Percentiles rank a stretch among this genome's conserved stretches.
Conservation (phyloP, 2,113 vertebrate genomes). For the Capreolus pygargus region DNA sequence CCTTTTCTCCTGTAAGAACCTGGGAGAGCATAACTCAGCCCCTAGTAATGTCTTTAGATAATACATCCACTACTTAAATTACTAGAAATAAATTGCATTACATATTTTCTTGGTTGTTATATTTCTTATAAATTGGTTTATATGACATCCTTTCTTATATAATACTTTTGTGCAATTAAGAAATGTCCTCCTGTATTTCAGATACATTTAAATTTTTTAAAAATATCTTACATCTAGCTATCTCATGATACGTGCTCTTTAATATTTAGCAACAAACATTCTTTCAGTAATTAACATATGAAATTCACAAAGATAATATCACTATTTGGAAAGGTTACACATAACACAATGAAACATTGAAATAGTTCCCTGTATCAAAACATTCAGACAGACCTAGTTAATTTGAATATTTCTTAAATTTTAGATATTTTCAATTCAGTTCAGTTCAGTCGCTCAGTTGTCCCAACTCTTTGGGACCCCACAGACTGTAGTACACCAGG, state of each 20-base stretch:
- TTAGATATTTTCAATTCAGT: not conserved
- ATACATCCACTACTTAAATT: not conserved
- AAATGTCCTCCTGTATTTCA: not conserved
- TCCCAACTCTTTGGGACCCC: not conserved
- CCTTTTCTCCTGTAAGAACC: not conserved
- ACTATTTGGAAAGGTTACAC: not conserved
- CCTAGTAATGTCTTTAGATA: not conserved
- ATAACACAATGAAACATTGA: not conserved
- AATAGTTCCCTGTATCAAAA: not conserved
- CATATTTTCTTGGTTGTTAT: not conserved
- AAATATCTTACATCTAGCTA: not conserved
- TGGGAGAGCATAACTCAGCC: not conserved
- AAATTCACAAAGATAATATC: not conserved
- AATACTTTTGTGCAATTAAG: not conserved
- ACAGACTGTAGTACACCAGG: not conserved
- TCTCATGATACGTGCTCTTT: not conserved
- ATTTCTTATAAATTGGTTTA: not conserved
- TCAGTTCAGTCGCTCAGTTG: not conserved
- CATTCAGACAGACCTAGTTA: not conserved
- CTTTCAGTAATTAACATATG: not conserved
- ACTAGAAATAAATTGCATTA: not conserved
- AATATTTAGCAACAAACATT: not conserved
- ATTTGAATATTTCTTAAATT: slow-evolving; percentile 21
- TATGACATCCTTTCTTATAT: not conserved
- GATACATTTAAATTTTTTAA: slow-evolving; percentile 19